Evolutionary conservation across 2,888 invertebrate species (phyloP), one percentile per base, ranked within the genome.

Genomic region (Andrena bicolor): DNA sequence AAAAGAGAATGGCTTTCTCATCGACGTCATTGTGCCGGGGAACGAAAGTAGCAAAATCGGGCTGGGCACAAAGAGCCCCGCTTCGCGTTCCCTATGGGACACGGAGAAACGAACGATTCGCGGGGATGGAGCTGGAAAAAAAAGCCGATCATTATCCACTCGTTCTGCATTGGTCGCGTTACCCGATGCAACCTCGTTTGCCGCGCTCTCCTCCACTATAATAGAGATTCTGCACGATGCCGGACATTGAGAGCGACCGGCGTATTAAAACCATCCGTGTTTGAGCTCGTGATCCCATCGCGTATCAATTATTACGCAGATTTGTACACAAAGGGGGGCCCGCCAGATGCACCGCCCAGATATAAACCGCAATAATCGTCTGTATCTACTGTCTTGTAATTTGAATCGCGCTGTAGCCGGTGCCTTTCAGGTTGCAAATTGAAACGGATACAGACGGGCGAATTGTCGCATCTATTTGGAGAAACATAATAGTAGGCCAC

Each of bases 101-200:
- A 73, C 76, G 68, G 85, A 85, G 82, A 32, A 83, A 79, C 84
- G 49, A 83, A 79, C 84, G 80, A 84, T 83, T 77, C 76, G 80
- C 76, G 81, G 76, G 80, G 76, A 79, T 77, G 78, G 76, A 71
- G 48, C 72, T 64, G 48, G 81, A 85, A 88, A 85, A 41, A 87
- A 88, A 86, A 89, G 76, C 76, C 86, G 88, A 89, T 88, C 89
- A 89, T 87, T 88, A 88, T 89, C 88, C 83, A 82, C 80, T 87
- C 78, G 85, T 75, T 82, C 79, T 66, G 77, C 86, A 86, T 87
- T 82, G 85, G 83, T 82, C 88, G 88, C 85, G 86, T 84, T 87
- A 82, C 78, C 78, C 82, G 87, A 88, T 86, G 87, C 87, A 87
- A 82, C 86, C 87, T 85, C 84, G 87, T 87, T 87, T 79, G 87